Base-by-base conservation (phyloP, 2,888 invertebrate species). In the Lasioglossum vierecki region DNA sequence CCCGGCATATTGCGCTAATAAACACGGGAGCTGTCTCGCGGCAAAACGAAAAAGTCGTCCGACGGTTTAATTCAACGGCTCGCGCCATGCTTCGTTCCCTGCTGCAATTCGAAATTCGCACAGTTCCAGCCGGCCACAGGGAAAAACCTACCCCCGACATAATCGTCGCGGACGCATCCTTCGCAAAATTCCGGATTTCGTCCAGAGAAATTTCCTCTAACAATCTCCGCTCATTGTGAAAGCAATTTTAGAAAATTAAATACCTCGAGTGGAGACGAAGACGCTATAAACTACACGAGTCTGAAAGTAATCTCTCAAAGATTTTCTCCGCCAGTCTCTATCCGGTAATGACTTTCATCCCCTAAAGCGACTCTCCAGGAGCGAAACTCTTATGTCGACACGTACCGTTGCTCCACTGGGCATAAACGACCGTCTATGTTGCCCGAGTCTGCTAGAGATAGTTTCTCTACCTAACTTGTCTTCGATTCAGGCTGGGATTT, bases 1-100 rank as follows among this genome's bases (percentile, higher is more conserved):
- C 41, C 30, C n/a, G 35, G n/a, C 68, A n/a, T 76, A 60, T 53
- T 57, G 53, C 74, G 66, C 74, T 75, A 75, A 75, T 80, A 80
- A 80, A 80, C 75, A 44, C 68, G 26, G 49, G n/a, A 15, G 22
- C 22, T 18, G 30, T 53, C 35, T 53, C 9, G n/a, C n/a, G 57
- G 22, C 26, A 66, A 66, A 74, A 75, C 53, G 30, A 63, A 63
- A 63, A 80, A 80, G 60, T 57, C 57, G 39, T 26, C 35, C 35
- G 44, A 53, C 35, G 53, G 53, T 53, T 53, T 53, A 53, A 53
- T 57, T 44, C 44, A 68, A 49, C 53, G 41, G 15, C n/a, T 35
- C 53, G 35, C 57, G 15, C 39, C 39, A 39, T 39, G 13, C 3
- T 35, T 3, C 35, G 3, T 35, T 35, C 53, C 5, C 13, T 18